These are phyloP conservation scores for Perognathus longimembris DNA, from an alignment of 2,113 vertebrate genomes.

Conservation along the genomic window DNA sequence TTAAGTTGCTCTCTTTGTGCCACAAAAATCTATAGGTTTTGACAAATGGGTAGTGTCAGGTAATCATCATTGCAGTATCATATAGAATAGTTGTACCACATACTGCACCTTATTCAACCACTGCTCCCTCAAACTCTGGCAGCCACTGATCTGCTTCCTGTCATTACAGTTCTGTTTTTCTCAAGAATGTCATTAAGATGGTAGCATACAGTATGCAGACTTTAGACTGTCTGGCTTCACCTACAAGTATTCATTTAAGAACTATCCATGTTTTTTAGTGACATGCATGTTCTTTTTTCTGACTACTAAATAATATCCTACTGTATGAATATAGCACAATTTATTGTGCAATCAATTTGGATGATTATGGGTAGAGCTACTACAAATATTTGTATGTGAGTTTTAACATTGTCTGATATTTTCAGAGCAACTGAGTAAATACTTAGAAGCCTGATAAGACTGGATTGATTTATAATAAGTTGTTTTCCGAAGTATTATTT, in stretches of 20 bases:
- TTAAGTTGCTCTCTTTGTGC: not conserved
- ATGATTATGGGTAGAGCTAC: not conserved
- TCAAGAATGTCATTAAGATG: not conserved
- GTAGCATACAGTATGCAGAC: not conserved
- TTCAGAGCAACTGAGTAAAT: not conserved
- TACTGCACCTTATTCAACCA: not conserved
- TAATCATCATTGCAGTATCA: not conserved
- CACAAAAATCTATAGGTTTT: not conserved
- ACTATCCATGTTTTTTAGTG: not conserved
- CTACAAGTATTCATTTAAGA: not conserved
- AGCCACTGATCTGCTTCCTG: not conserved
- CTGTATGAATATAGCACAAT: not conserved
- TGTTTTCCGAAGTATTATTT: not conserved
- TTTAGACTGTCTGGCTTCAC: not conserved
- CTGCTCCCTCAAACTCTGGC: not conserved
- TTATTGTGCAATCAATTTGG: not conserved
- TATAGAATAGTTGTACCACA: not conserved
- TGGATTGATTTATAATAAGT: not conserved
- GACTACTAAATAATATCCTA: not conserved
- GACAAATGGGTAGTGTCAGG: not conserved
- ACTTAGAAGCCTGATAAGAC: not conserved
- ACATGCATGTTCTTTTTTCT: not conserved
- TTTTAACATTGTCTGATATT: not conserved
- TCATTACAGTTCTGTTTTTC: not conserved
- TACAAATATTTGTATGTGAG: not conserved